Base-by-base conservation (phyloP, 2,797 vertebrate genomes). In the Sparus aurata region DNA sequence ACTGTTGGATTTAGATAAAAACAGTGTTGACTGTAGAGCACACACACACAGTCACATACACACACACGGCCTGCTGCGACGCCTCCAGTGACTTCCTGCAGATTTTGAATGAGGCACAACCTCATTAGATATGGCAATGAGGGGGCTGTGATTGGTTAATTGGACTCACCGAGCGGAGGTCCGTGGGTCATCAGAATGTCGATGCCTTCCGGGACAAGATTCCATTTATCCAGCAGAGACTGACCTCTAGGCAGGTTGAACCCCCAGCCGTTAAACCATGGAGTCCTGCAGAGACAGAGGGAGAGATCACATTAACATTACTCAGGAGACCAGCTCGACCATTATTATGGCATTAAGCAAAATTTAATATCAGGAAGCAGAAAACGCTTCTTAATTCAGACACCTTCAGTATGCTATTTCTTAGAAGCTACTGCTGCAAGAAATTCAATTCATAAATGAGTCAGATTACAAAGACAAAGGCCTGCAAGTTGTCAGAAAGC, bases 261-360 rank as follows among this genome's bases (percentile, higher is more conserved):
- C 84, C 98, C 98, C 98, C 98, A 99, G 93, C 98, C 98, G 89
- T 99, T 99, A 96, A 99, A 99, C 98, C 98, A 99, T 0, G 98
- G 98, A 90, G 98, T 99, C 98, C 98, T 99, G 95, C 78, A 47
- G 86, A 79, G 82, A 83, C 23, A 17, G 22, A 79, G 59, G 25
- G 46, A 65, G 60, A 49, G 73, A 27, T n/a, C 68, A 61, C 69
- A 58, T 85, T 77, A 81, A 62, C 49, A 50, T 22, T 4, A 53
- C 61, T 58, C 62, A 13, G 69, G 41, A 55, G 80, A 77, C 45
- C 1, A 2, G 50, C 57, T 27, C 55, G 3, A 13, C 53, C 61
- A 20, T 55, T 62, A 75, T 67, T 23, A 69, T 0, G 38, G 23
- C 58, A 55, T 3, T n/a, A 30, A 71, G 54, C 59, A 23, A 58